These are phyloP conservation scores for Herpetotheres cachinnans DNA, from an alignment of 2,113 vertebrate species.

Conservation along the genomic window DNA sequence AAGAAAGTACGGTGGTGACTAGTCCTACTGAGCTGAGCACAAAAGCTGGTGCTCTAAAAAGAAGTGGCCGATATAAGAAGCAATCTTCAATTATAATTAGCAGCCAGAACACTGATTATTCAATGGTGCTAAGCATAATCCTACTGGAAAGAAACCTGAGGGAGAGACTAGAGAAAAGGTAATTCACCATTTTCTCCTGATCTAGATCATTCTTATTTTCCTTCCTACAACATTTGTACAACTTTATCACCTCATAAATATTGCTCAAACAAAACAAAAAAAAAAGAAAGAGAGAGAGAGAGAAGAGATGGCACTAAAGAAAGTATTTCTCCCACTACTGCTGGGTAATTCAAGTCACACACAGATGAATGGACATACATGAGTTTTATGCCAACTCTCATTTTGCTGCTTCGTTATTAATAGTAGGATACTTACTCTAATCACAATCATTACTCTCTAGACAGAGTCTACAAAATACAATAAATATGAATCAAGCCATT, in stretches of 20 bases:
- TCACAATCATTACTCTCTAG: background rate
- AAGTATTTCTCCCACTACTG: background rate
- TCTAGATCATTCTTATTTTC: background rate
- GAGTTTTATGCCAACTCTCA: background rate
- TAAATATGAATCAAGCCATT: conserved; percentile 21
- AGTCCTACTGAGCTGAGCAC: background rate
- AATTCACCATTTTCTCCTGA: background rate
- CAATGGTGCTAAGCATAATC: background rate
- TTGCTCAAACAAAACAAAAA: background rate
- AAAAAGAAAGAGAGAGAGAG: background rate
- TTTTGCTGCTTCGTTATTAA: conserved; percentile 4
- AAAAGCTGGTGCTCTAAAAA: background rate
- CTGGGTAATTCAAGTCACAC: background rate
- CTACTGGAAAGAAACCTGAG: background rate
- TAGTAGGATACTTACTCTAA: background rate
- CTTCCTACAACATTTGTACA: background rate
- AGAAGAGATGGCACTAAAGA: background rate
- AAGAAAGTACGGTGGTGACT: background rate
- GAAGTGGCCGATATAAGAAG: background rate
- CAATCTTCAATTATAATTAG: background rate
- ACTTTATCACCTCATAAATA: background rate
- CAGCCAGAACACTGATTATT: background rate
- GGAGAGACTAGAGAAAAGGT: background rate
- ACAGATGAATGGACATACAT: background rate
- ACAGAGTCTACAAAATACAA: background rate